A percentile compares a stretch with the other conserved stretches of the same genome.
Evolutionary conservation across 2,113 vertebrate species (phyloP).

Genomic region (Nibea coibor): DNA sequence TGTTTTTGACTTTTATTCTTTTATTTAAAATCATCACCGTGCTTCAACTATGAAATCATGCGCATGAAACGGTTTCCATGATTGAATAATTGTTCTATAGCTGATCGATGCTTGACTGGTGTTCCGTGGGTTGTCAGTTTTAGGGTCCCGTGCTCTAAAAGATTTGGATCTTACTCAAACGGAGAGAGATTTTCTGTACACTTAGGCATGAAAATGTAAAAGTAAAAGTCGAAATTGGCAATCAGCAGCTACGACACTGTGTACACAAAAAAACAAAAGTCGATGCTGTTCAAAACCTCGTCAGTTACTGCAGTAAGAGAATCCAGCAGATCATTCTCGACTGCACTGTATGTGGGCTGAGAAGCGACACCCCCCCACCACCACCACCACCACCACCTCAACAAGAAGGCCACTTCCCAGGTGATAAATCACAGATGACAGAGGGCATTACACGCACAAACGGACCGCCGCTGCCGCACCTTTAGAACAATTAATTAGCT

Average conservation of each 20-base stretch:
- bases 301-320: not conserved
- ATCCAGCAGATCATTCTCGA: constrained; percentile 36
- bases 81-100: not conserved
- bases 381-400: not conserved
- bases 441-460: constrained; percentile 79
- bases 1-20: not conserved
- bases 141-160: not conserved
- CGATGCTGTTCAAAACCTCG: not conserved
- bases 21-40: not conserved
- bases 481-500: constrained; percentile 82
- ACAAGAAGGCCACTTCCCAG: constrained; percentile 69
- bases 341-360: constrained; percentile 17
- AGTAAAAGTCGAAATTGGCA: not conserved
- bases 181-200: too few species aligned
- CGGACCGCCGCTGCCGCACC: constrained; percentile 63
- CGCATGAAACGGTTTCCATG: not conserved
- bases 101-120: not conserved
- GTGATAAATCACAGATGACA: constrained; percentile 80
- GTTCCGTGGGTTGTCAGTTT: not conserved
- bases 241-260: not conserved
- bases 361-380: constrained; percentile 18
- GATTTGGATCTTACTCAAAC: not conserved
- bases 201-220: not conserved
- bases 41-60: not conserved
- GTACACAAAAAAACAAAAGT: not conserved